Conservation (phyloP, 2,888 invertebrate species). For the Plutella xylostella region DNA sequence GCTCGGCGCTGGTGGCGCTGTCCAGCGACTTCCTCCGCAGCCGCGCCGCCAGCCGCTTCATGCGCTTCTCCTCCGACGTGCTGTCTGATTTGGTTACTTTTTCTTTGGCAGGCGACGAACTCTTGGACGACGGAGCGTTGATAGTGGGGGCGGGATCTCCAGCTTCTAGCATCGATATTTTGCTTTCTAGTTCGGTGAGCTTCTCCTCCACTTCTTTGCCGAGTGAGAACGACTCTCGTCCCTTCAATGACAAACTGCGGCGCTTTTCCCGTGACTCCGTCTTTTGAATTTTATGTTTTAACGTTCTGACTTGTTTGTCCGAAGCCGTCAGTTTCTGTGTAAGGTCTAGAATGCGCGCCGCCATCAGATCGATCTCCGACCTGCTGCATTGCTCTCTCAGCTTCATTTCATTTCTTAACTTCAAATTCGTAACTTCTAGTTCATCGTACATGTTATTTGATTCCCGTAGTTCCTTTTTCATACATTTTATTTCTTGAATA, state of each 20-base stretch:
- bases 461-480: slow-evolving; percentile 84
- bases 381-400: slow-evolving; percentile 73
- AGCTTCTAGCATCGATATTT: slow-evolving; percentile 76
- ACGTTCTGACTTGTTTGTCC: slow-evolving; percentile 82
- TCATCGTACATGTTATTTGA: slow-evolving; percentile 85
- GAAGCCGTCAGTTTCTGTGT: slow-evolving; percentile 84
- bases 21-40: slow-evolving; percentile 82
- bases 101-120: slow-evolving; percentile 66
- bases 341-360: slow-evolving; percentile 84
- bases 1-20: slow-evolving; percentile 81
- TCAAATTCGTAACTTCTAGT: slow-evolving; percentile 82
- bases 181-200: slow-evolving; percentile 82
- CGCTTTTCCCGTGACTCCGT: slow-evolving; percentile 82
- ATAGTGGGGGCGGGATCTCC: slow-evolving; percentile 53
- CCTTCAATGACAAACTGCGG: slow-evolving; percentile 85
- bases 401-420: slow-evolving; percentile 78
- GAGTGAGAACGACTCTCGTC: slow-evolving; percentile 82
- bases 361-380: slow-evolving; percentile 83
- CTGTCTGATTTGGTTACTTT: slow-evolving; percentile 61
- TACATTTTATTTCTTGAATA: slow-evolving; percentile 83
- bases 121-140: slow-evolving; percentile 63
- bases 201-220: slow-evolving; percentile 89
- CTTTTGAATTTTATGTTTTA: slow-evolving; percentile 84
- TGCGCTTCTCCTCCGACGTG: slow-evolving; percentile 56
- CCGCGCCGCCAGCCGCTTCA: slow-evolving; percentile 66